These are phyloP conservation scores for Mastomys natalensis DNA, from an alignment of 2,113 vertebrate species.

Conservation along the genomic window DNA sequence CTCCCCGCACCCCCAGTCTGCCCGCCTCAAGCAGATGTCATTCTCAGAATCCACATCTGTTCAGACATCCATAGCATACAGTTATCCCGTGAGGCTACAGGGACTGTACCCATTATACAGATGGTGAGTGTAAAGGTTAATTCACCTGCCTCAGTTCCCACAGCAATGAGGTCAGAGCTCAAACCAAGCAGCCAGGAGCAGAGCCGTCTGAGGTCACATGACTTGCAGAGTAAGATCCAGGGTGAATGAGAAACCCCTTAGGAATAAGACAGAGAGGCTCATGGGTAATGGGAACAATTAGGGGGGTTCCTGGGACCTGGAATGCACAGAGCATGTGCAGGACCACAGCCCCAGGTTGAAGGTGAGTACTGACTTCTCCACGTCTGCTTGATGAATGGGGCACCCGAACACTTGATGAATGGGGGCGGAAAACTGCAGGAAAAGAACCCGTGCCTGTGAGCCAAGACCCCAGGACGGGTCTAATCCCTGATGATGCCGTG, in stretches of 20 bases:
- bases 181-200: background rate
- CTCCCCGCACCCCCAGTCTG: too few relatives aligned
- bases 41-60: background rate
- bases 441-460: fast-evolving
- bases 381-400: background rate
- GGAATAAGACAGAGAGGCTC: background rate
- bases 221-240: fast-evolving
- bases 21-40: fast-evolving
- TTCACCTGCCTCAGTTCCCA: background rate
- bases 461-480: background rate
- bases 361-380: background rate
- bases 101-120: background rate
- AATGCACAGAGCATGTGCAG: background rate
- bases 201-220: fast-evolving
- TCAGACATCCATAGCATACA: too few relatives aligned
- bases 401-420: too few relatives aligned
- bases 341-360: background rate
- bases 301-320: background rate
- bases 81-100: fast-evolving
- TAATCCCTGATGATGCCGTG: background rate
- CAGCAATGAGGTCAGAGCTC: background rate
- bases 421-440: background rate
- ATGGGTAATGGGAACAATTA: background rate
- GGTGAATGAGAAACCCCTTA: too few relatives aligned
- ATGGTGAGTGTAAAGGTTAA: fast-evolving